Evolutionary conservation across 2,888 invertebrate genomes (phyloP).

Genomic region (Apamea anceps): DNA sequence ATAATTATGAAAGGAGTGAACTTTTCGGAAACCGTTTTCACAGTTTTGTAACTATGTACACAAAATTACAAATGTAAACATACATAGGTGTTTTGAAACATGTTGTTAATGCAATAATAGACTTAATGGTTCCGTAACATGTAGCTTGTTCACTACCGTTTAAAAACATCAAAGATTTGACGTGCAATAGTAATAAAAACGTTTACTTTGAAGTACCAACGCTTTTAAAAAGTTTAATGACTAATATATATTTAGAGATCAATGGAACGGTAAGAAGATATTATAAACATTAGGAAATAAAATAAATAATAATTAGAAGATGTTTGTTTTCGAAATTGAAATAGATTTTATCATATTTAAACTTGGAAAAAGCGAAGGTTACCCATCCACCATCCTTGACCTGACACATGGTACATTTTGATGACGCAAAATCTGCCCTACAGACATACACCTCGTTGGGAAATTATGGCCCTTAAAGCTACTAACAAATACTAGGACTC

Average conservation of each 20-base stretch:
- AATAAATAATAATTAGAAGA: not conserved
- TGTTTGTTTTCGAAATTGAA: not conserved
- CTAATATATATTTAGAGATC: conserved; percentile 45
- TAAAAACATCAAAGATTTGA: conserved; percentile 54
- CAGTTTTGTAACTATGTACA: not conserved
- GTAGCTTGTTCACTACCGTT: conserved; percentile 12
- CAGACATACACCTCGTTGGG: no score
- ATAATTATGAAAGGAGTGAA: not conserved
- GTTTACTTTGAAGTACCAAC: conserved; percentile 51
- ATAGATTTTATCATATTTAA: not conserved
- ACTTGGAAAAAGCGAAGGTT: not conserved
- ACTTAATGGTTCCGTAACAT: conserved; percentile 14
- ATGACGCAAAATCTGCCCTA: not conserved
- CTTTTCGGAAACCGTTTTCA: not conserved
- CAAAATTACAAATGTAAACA: not conserved
- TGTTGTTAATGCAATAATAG: not conserved
- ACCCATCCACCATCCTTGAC: not conserved
- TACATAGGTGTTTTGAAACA: not conserved
- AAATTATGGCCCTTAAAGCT: not conserved
- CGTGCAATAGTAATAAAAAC: conserved; percentile 38
- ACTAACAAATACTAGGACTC: not conserved
- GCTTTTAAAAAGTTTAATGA: conserved; percentile 34
- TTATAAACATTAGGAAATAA: conserved; percentile 18
- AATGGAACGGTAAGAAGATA: conserved; percentile 21
- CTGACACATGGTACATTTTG: not conserved